Conservation (phyloP, 64 coral and sea anemone species). For the Anthopleura sola region DNA sequence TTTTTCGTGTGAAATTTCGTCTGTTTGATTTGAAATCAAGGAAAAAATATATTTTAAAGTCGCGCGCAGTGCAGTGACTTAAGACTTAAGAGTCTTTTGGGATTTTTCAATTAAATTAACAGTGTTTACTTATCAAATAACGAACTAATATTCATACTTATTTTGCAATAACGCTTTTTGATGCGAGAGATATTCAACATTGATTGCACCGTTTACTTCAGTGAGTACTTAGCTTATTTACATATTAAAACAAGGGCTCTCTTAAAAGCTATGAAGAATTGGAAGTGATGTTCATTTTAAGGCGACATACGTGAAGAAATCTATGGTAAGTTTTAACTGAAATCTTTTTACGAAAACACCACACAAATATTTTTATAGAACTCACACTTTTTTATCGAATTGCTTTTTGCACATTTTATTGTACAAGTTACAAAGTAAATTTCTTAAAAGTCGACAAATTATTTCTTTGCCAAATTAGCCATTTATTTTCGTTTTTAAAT, state of each 20-base stretch:
- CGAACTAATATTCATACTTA: background rate
- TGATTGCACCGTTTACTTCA: constrained; percentile 4
- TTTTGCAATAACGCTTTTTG: constrained; percentile 6
- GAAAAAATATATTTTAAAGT: no score
- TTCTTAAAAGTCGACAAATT: background rate
- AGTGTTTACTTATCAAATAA: background rate
- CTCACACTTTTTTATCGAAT: no score
- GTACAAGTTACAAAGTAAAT: background rate
- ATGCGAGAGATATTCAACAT: background rate
- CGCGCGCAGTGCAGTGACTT: no score
- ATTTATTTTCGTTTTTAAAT: background rate
- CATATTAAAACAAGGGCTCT: background rate
- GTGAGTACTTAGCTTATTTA: background rate
- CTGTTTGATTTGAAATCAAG: no score
- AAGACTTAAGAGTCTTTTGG: background rate
- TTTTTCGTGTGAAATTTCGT: no score
- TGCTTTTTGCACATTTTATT: background rate
- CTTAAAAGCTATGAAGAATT: background rate
- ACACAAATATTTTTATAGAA: background rate
- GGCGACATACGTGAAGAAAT: background rate
- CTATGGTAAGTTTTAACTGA: background rate
- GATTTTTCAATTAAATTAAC: background rate
- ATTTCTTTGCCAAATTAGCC: no score
- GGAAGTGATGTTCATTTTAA: background rate
- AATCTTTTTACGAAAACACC: background rate